Percentiles rank a stretch among this genome's conserved stretches.
phyloP scores from a whole-genome alignment of 2,797 vertebrate species.

The Sardinella longiceps region DNA sequence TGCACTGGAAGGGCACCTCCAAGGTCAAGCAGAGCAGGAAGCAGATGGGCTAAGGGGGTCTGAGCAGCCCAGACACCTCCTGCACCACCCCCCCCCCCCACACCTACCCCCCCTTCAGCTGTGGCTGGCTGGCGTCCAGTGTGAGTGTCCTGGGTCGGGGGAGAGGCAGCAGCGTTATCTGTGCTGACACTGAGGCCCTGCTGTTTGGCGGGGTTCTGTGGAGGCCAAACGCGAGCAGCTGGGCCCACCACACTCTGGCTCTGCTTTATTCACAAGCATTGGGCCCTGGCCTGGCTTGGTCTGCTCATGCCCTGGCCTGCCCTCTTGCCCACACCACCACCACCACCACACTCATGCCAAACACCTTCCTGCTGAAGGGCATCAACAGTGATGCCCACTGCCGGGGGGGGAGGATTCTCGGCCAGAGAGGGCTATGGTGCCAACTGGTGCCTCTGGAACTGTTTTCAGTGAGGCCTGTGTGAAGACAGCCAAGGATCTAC shows the following conservation, averaged over 20 bases:
- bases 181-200: slow-evolving; percentile 46
- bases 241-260: slow-evolving; percentile 45
- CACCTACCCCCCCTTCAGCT: slow-evolving; percentile 32
- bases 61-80: slow-evolving; percentile 38
- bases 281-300: background rate
- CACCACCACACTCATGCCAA: background rate
- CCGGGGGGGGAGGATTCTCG: background rate
- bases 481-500: background rate
- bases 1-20: slow-evolving; percentile 47
- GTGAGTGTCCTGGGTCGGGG: slow-evolving; percentile 36
- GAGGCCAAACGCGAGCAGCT: slow-evolving; percentile 57
- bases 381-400: background rate
- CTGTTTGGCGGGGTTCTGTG: slow-evolving; percentile 53
- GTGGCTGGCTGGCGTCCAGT: slow-evolving; percentile 53
- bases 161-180: slow-evolving; percentile 53
- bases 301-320: background rate
- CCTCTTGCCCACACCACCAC: too few species aligned
- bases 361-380: background rate
- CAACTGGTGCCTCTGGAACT: background rate
- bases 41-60: slow-evolving; percentile 60
- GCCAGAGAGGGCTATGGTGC: background rate
- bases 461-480: background rate
- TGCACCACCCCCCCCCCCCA: background rate
- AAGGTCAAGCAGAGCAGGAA: slow-evolving; percentile 59
- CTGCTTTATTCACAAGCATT: background rate